Conservation (phyloP, 37 sponge, comb jelly and placozoan genomes). For the Chondrilla cf. caribensis region DNA sequence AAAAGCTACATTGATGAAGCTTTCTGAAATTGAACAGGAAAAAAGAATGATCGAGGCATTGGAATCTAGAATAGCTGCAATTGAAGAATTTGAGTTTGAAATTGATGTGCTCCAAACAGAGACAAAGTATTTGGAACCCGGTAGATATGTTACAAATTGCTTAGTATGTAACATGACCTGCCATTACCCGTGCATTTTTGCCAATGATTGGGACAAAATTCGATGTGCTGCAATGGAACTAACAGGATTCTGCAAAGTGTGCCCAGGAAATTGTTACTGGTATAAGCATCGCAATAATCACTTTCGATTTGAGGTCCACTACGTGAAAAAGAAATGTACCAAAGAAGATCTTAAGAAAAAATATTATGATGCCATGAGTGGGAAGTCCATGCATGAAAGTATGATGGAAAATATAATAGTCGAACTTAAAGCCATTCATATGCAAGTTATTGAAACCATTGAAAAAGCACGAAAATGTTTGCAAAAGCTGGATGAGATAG, state of each 20-base stretch:
- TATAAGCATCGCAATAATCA: too few species aligned
- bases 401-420: conserved; percentile 32
- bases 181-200: conserved; percentile 63
- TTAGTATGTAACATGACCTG: conserved; percentile 65
- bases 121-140: conserved; percentile 6
- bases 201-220: too few species aligned
- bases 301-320: too few species aligned
- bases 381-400: conserved; percentile 5
- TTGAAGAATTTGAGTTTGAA: not conserved
- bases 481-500: conserved; percentile 54
- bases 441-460: conserved; percentile 19
- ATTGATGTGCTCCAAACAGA: not conserved
- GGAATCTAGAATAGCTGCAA: not conserved
- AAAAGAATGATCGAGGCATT: not conserved
- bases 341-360: conserved; percentile 43
- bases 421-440: not conserved
- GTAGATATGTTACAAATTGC: conserved; percentile 64
- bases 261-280: too few species aligned
- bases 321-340: conserved; percentile 34
- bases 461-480: conserved; percentile 12
- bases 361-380: conserved; percentile 32
- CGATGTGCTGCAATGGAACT: too few species aligned
- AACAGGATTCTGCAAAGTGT: too few species aligned
- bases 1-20: not conserved
- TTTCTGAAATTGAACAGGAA: not conserved